Conservation (phyloP, 2,797 vertebrate species). For the Lacerta agilis region DNA sequence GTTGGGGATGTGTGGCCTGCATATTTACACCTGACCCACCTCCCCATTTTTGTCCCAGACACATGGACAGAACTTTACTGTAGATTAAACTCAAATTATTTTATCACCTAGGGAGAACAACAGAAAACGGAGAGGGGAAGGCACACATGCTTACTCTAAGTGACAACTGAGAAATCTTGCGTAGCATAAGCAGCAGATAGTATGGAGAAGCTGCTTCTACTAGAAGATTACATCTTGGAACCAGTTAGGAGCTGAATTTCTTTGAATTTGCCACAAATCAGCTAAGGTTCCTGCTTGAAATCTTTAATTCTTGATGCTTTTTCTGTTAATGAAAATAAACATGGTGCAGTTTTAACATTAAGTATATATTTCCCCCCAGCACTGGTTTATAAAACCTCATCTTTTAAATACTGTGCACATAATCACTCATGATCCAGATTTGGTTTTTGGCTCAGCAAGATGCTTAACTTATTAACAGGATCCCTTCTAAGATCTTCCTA, state of each 20-base stretch:
- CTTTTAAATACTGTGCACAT: background rate
- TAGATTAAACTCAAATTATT: background rate
- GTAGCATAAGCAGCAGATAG: background rate
- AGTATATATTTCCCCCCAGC: background rate
- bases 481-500: background rate
- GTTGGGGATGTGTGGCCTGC: background rate
- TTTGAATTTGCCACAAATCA: background rate
- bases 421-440: background rate
- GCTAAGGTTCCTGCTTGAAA: background rate
- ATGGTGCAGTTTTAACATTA: constrained; percentile 2
- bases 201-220: background rate
- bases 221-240: background rate
- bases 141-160: background rate
- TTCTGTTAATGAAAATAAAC: background rate
- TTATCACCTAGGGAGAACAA: background rate
- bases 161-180: background rate
- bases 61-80: background rate
- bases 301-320: background rate
- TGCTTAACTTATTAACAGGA: constrained; percentile 17
- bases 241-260: background rate
- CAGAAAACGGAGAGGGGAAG: background rate
- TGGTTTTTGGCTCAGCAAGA: background rate
- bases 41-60: background rate
- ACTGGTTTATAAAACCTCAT: background rate
- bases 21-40: background rate